These are phyloP conservation scores for Oscheius myriophilus DNA, from an alignment of 2,888 invertebrate genomes.

Conservation along the genomic window DNA sequence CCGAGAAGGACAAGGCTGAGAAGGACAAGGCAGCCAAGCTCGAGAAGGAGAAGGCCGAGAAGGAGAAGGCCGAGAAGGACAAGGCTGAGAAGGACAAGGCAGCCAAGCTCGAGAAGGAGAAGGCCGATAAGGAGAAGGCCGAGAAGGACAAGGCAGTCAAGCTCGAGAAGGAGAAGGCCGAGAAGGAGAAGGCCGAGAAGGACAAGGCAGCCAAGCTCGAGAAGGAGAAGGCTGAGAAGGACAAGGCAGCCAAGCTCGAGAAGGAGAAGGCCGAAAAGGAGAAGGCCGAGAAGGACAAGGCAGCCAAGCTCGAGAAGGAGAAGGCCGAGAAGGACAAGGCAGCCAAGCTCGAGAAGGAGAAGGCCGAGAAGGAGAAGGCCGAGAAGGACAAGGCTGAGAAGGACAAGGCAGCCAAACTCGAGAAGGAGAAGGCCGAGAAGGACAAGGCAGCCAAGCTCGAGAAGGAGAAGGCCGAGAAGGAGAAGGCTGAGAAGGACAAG, in stretches of 20 bases:
- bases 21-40: constrained; percentile 7
- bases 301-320: constrained; percentile 5
- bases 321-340: constrained; percentile 16
- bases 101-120: constrained; percentile 2
- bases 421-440: constrained; percentile 10
- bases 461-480: constrained; percentile 17
- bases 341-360: constrained; percentile 11
- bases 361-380: constrained; percentile 11
- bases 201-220: constrained; percentile 21
- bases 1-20: constrained; percentile 15
- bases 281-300: constrained; percentile 7
- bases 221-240: constrained; percentile 8
- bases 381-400: constrained; percentile 19
- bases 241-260: not conserved
- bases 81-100: constrained; percentile 19
- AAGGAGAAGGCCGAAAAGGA: constrained; percentile 5
- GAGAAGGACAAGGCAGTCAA: constrained; percentile 12
- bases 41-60: constrained; percentile 21
- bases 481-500: constrained; percentile 18
- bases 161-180: constrained; percentile 14
- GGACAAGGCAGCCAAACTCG: constrained; percentile 6
- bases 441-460: constrained; percentile 10
- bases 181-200: constrained; percentile 19
- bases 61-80: constrained; percentile 10
- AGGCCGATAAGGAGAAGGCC: constrained; percentile 19